Conservation (phyloP, 2,113 vertebrate species). For the Hassar affinis region DNA sequence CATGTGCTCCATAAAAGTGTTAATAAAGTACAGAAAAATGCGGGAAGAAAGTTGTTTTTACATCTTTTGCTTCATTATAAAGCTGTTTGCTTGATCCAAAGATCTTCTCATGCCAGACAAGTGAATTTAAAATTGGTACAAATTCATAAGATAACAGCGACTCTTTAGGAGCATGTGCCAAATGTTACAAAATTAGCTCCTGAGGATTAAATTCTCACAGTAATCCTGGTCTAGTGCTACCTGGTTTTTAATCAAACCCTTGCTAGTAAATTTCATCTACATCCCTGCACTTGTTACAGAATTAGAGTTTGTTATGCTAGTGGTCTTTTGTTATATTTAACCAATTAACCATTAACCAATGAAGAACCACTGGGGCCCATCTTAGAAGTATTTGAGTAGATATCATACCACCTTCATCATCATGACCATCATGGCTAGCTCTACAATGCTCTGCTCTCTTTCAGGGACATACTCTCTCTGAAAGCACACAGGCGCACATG, state of each 20-base stretch:
- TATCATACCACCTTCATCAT: too few species aligned
- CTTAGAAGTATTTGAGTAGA: too few species aligned
- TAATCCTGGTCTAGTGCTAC: background rate
- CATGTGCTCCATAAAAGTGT: background rate
- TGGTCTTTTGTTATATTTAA: too few species aligned
- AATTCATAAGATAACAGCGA: background rate
- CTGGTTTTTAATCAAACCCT: background rate
- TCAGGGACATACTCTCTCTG: too few species aligned
- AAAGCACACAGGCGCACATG: too few species aligned
- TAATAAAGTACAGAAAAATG: background rate
- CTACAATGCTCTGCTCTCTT: too few species aligned
- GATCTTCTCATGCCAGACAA: background rate
- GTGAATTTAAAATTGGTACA: background rate
- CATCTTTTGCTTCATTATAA: background rate
- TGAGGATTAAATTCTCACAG: background rate
- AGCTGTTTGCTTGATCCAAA: background rate
- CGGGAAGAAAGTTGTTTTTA: background rate
- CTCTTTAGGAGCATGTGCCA: background rate
- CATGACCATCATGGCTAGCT: too few species aligned
- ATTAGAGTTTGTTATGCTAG: background rate
- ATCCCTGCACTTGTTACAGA: background rate
- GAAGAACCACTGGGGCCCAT: too few species aligned
- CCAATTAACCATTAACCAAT: too few species aligned
- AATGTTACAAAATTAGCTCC: background rate
- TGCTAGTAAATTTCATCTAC: background rate